Evolutionary conservation across 53 echinoderm and acorn worm genomes (phyloP).

Genomic region (Echinarachnius parma): DNA sequence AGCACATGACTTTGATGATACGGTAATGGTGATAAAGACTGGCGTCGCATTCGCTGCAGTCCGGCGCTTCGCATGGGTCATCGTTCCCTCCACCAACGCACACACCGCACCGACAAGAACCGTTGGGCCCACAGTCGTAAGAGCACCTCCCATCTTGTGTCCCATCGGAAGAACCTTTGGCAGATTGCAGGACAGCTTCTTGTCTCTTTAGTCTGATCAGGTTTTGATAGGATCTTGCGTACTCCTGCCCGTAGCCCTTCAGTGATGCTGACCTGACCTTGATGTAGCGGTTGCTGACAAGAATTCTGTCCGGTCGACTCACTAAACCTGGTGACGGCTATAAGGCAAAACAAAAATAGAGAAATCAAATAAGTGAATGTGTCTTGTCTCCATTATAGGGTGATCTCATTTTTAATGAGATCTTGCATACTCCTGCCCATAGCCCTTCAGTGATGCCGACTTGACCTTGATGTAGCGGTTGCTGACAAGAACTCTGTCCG

Average conservation of each 20-base stretch:
- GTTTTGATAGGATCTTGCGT: conserved; percentile 29
- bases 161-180: conserved; percentile 22
- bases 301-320: conserved; percentile 73
- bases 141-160: conserved; percentile 40
- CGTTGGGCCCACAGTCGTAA: conserved; percentile 77
- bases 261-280: conserved; percentile 32
- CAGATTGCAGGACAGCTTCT: conserved; percentile 34
- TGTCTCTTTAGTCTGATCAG: conserved; percentile 46
- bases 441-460: background rate
- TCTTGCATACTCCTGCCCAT: background rate
- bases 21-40: conserved; percentile 38
- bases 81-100: conserved; percentile 69
- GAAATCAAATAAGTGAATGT: background rate
- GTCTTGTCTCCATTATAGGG: conserved; percentile 36
- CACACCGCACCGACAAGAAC: conserved; percentile 69
- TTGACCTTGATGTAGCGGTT: background rate
- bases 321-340: conserved; percentile 78
- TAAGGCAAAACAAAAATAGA: background rate
- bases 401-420: conserved; percentile 22
- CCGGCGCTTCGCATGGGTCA: conserved; percentile 33
- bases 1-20: conserved; percentile 31
- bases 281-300: conserved; percentile 46
- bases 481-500: conserved; percentile 56
- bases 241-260: conserved; percentile 51
- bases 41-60: conserved; percentile 60